Evolutionary conservation across 2,797 vertebrate genomes (phyloP), one percentile per base, ranked within the genome.

Genomic region (Myotis findleyi): DNA sequence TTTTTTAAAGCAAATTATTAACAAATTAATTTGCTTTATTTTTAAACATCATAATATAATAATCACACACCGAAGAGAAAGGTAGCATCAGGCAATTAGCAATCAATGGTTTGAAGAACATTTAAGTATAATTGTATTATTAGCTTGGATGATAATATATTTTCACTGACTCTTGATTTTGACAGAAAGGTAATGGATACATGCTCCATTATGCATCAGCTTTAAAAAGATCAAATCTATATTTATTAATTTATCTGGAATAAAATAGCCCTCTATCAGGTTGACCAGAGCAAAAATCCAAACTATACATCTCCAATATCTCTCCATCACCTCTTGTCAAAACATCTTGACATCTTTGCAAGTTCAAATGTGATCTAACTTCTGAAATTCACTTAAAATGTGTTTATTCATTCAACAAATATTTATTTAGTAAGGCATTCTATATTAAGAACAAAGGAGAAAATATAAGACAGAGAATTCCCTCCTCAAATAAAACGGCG

Each of bases 131-230:
- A 53, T 93, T 51, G 13, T 87, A 55, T 76, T 84, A 80, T 71
- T 51, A 90, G 10, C 57, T 86, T 83, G 9, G 23, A 80, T 49
- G 20, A 94, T 5, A 80, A 33, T 87, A 80, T 92, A 44, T 49
- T 93, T 94, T 87, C 69, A 66, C 16, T 75, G n/a, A 80, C 4
- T 71, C 36, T 72, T 85, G 23, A 83, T 83, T 86, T 76, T 57
- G 25, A 96, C 2, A 79, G 12, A 38, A 95, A 89, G 13, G 21
- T 8, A 81, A 83, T n/a, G 13, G 6, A 4, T 47, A 73, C 11
- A 80, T 91, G 18, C 2, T 85, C 25, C 82, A 36, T 69, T 66
- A 53, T 73, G 5, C n/a, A 76, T 20, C 11, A 76, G 3, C 12
- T 27, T 72, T n/a, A 84, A 92, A 64, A 55, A 1, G 3, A 69